Conservation (phyloP, 2,888 invertebrate genomes). For the Volucella inflata region DNA sequence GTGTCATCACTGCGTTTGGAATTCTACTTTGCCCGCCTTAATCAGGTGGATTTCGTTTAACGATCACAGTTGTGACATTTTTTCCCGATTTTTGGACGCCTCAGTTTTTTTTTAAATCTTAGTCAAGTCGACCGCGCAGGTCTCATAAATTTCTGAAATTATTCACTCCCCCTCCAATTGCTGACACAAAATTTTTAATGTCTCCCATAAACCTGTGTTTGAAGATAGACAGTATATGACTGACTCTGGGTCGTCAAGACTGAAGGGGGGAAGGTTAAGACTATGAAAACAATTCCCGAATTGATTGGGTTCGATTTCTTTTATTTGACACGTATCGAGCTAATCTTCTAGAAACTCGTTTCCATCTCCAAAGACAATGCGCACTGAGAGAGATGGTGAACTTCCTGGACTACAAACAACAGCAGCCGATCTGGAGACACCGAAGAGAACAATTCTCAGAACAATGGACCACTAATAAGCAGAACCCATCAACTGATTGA, state of each 20-base stretch:
- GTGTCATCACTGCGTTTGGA: conserved; percentile 29
- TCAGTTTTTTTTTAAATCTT: conserved; percentile 3
- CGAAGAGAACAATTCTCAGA: conserved; percentile 52
- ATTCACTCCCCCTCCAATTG: conserved; percentile 4
- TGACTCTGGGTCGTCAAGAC: background rate
- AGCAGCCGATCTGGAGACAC: conserved; percentile 2
- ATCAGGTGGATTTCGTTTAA: conserved; percentile 53
- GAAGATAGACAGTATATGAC: conserved; percentile 40
- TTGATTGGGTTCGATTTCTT: conserved; percentile 58
- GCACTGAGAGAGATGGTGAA: conserved; percentile 40
- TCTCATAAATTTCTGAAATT: conserved; percentile 41
- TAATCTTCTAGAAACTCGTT: conserved; percentile 48
- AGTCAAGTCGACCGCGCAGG: conserved; percentile 1
- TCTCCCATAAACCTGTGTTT: conserved; percentile 47
- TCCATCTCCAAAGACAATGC: conserved; percentile 4
- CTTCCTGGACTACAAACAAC: conserved; percentile 26
- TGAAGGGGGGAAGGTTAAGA: conserved; percentile 9
- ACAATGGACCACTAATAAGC: conserved; percentile 63
- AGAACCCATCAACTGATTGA: conserved; percentile 53
- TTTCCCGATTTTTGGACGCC: conserved; percentile 5
- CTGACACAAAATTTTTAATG: conserved; percentile 25
- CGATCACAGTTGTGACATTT: conserved; percentile 38
- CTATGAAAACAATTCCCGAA: conserved; percentile 56
- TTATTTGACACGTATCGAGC: conserved; percentile 34
- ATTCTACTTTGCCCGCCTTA: conserved; percentile 17